These are phyloP conservation scores for Sphenodon punctatus DNA, from an alignment of 2,797 vertebrate species.

Conservation along the genomic window DNA sequence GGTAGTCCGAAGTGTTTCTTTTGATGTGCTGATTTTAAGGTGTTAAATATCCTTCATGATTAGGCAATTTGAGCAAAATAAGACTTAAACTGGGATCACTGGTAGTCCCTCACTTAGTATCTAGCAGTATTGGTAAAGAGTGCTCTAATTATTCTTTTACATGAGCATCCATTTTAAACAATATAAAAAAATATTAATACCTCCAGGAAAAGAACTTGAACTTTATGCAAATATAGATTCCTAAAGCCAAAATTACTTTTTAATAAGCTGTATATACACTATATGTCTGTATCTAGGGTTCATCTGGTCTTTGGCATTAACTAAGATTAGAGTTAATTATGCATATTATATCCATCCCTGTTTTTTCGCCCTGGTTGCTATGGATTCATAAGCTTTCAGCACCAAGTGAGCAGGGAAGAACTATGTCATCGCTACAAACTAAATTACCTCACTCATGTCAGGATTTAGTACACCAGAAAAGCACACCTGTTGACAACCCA, in stretches of 20 bases:
- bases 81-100: neutral
- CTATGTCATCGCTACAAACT: conserved; percentile 10
- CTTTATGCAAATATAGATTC: conserved; percentile 60
- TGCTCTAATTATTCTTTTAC: conserved; percentile 44
- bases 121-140: conserved; percentile 21
- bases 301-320: conserved; percentile 59
- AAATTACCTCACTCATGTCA: conserved; percentile 44
- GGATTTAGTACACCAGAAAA: conserved; percentile 21
- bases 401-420: conserved; percentile 41
- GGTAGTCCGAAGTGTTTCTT: neutral
- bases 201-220: conserved; percentile 53
- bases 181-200: conserved; percentile 63
- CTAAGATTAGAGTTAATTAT: conserved; percentile 65
- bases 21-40: neutral
- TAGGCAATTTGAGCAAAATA: neutral
- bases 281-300: conserved; percentile 51
- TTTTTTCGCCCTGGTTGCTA: conserved; percentile 26
- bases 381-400: conserved; percentile 11
- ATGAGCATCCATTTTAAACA: conserved; percentile 43
- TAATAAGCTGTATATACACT: conserved; percentile 64
- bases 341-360: conserved; percentile 31
- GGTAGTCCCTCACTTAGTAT: neutral
- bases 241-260: conserved; percentile 59
- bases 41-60: neutral
- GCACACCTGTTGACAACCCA: conserved; percentile 27